Conservation (phyloP, 2,888 invertebrate genomes). For the Eupsilia transversa region DNA sequence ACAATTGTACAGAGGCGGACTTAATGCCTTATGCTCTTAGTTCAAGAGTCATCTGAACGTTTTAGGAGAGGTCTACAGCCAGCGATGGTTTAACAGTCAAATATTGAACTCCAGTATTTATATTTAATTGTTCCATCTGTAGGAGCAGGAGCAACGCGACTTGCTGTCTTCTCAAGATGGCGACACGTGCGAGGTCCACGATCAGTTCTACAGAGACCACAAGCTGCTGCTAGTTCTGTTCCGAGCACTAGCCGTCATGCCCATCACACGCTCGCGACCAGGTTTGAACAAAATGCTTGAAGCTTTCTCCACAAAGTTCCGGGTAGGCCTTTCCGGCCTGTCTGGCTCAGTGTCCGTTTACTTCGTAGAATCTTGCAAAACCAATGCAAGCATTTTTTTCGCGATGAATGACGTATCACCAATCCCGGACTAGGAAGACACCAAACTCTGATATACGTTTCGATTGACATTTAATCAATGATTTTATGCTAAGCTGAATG, state of each 20-base stretch:
- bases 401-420: neutral
- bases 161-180: conserved; percentile 90
- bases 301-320: neutral
- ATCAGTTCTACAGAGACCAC: conserved; percentile 93
- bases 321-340: neutral
- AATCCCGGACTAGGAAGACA: neutral
- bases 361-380: neutral
- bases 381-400: neutral
- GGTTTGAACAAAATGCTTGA: conserved; percentile 74
- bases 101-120: neutral
- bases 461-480: neutral
- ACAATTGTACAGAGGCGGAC: no score
- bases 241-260: conserved; percentile 92
- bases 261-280: conserved; percentile 90
- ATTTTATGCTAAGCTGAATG: neutral
- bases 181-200: conserved; percentile 91
- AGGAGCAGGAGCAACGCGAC: conserved; percentile 88
- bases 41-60: neutral
- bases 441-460: neutral
- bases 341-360: neutral
- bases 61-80: neutral
- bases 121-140: neutral
- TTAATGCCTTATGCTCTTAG: no score
- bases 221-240: conserved; percentile 92
- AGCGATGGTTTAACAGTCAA: neutral